Evolutionary conservation across 2,888 invertebrate genomes (phyloP).

Genomic region (Ischnura elegans): DNA sequence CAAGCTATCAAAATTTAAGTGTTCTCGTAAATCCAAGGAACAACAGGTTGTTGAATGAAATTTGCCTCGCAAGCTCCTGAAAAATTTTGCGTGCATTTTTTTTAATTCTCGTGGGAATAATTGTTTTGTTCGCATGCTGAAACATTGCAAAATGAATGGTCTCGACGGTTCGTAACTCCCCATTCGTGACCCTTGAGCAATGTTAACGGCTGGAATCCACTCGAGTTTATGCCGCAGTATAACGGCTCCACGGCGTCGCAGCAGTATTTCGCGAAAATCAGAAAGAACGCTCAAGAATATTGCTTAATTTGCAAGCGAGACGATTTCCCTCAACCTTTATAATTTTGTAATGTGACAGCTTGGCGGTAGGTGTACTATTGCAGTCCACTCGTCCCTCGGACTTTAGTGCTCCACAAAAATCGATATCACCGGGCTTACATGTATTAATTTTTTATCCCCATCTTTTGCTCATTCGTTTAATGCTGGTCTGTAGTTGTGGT

Average conservation of each 20-base stretch:
- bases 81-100: neutral
- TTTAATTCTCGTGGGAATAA: too few relatives aligned
- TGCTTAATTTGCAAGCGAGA: neutral
- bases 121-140: neutral
- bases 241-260: neutral
- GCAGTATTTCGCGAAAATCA: neutral
- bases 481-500: neutral
- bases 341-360: neutral
- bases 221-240: neutral
- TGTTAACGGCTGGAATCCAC: neutral
- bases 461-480: neutral
- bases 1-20: too few relatives aligned
- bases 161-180: neutral
- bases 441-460: constrained; percentile 57
- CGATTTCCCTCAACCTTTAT: neutral
- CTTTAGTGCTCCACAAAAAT: neutral
- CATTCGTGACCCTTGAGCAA: neutral
- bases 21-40: neutral
- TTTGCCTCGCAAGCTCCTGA: neutral
- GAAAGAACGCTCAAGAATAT: neutral
- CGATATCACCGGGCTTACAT: constrained; percentile 52
- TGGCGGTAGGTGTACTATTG: neutral
- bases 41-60: neutral
- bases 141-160: neutral
- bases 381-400: neutral